Conservation (phyloP, 1,140 invertebrate genomes). For the Neotoxoptera formosana region DNA sequence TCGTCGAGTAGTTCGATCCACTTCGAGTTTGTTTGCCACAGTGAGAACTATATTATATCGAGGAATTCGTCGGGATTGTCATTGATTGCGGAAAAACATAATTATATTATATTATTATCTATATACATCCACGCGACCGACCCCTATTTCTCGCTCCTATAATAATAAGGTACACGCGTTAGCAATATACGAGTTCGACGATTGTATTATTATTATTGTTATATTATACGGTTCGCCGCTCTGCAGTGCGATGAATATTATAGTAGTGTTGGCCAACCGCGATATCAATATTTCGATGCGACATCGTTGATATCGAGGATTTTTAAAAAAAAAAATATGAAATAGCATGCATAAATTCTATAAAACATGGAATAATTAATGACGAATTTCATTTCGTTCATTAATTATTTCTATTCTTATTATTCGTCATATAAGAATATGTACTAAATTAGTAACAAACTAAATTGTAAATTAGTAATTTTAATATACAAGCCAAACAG, state of each 20-base stretch:
- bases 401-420: too few relatives aligned
- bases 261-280: too few relatives aligned
- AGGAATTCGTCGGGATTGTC: background rate
- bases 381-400: too few relatives aligned
- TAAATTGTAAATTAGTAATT: too few relatives aligned
- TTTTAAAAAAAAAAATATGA: too few relatives aligned
- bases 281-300: too few relatives aligned
- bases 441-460: too few relatives aligned
- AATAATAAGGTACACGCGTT: background rate
- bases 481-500: too few relatives aligned
- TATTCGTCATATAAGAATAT: too few relatives aligned
- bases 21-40: background rate
- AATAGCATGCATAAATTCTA: too few relatives aligned
- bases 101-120: background rate
- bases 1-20: background rate
- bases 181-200: background rate
- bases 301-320: too few relatives aligned
- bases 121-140: background rate
- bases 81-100: background rate
- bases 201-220: background rate
- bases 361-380: too few relatives aligned
- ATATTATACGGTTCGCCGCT: background rate
- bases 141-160: background rate
- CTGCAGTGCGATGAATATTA: background rate
- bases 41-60: background rate